phyloP scores from a whole-genome alignment of 2,888 invertebrate species.

The Andrena hattorfiana region DNA sequence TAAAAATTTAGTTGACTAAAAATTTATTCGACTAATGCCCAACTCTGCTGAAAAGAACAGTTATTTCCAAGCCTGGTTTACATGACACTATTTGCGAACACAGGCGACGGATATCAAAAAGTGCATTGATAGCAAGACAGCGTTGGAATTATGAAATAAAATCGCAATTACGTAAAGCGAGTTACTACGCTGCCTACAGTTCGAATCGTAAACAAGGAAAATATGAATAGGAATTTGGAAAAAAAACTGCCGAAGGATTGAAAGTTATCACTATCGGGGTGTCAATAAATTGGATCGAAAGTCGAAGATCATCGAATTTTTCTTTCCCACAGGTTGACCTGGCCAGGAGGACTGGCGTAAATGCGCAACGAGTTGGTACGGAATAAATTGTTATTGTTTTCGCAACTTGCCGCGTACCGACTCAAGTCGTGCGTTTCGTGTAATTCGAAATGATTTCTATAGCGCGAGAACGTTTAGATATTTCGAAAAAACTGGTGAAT shows the following conservation, averaged over 20 bases:
- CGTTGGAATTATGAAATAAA: constrained; percentile 3
- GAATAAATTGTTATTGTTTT: constrained; percentile 30
- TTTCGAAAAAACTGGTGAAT: too few relatives aligned
- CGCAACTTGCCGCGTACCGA: background rate
- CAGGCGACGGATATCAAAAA: background rate
- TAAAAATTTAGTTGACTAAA: too few relatives aligned
- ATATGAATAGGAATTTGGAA: background rate
- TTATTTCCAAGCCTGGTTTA: background rate
- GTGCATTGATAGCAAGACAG: background rate
- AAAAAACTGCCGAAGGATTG: constrained; percentile 19
- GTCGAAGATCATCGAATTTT: constrained; percentile 51
- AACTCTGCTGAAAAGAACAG: too few relatives aligned
- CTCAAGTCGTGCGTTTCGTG: background rate
- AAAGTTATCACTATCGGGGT: constrained; percentile 33
- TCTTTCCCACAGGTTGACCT: constrained; percentile 8
- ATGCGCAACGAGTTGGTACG: constrained; percentile 16
- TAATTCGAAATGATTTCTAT: too few relatives aligned
- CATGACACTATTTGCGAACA: background rate
- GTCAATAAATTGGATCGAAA: constrained; percentile 34
- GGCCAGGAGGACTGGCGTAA: constrained; percentile 24
- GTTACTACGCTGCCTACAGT: background rate
- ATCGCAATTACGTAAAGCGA: constrained; percentile 1
- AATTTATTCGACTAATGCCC: background rate
- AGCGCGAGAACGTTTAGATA: too few relatives aligned
- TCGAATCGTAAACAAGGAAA: constrained; percentile 1